Base-by-base conservation (phyloP, 2,797 vertebrate genomes). In the Artibeus jamaicensis region DNA sequence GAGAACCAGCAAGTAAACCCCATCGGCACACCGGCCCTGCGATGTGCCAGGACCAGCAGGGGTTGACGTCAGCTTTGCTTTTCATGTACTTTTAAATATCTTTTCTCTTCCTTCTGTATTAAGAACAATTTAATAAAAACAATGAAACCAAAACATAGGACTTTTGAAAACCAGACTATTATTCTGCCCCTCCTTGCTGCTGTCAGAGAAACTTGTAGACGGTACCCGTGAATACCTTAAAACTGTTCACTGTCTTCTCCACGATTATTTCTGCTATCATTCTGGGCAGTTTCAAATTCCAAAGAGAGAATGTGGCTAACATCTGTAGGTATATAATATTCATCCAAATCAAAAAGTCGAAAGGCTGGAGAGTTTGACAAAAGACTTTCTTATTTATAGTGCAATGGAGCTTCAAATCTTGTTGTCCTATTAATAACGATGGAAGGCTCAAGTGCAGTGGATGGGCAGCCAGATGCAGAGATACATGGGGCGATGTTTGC, bases 401-500 rank as follows among this genome's bases (percentile, higher is more conserved):
- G 32, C 70, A 34, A 34, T 24, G 11, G 50, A 81, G 42, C 39
- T 46, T 46, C 50, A 29, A 21, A 5, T 71, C 11, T 15, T 46
- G 22, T 46, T 26, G 24, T n/a, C 55, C 44, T 26, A 2, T 84
- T 24, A 12, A 12, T 24, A n/a, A n/a, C n/a, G 42, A 39, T n/a
- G 53, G 44, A 74, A 50, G 26, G n/a, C 22, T 74, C 12, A 46
- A 7, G 16, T 48, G 77, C 32, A 68, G n/a, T 21, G n/a, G 6
- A 19, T 68, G 76, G 42, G 67, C 62, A 55, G 48, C 59, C 59
- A 4, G 46, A 26, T 18, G 39, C 34, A 91, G 67, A 74, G 3
- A 39, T 16, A 26, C 5, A 0, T 2, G 8, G 18, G n/a, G 53
- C 2, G 1, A 39, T 8, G 26, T 18, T 59, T 22, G 16, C 9